Conservation (phyloP, 2,888 invertebrate genomes). For the Agonopterix subpropinquella region DNA sequence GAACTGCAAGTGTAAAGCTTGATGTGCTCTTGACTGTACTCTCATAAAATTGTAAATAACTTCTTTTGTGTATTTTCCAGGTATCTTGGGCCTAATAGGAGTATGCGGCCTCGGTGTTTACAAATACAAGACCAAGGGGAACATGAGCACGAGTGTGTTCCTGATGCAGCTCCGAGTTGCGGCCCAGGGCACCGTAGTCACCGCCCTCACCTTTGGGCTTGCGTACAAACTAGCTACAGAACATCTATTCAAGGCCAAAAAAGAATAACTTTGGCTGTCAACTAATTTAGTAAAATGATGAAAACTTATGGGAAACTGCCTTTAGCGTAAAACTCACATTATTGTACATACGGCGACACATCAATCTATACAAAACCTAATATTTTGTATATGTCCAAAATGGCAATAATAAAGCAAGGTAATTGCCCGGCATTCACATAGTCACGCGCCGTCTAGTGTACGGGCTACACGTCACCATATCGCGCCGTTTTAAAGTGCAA, state of each 20-base stretch:
- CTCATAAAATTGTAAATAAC: not conserved
- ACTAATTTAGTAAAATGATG: not conserved
- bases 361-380: too few relatives aligned
- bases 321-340: too few relatives aligned
- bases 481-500: too few relatives aligned
- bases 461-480: too few relatives aligned
- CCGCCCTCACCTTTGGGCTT: constrained; percentile 83
- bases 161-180: constrained; percentile 90
- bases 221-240: constrained; percentile 80
- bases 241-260: constrained; percentile 45
- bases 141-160: constrained; percentile 88
- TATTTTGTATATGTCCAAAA: too few relatives aligned
- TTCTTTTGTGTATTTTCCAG: constrained; percentile 51
- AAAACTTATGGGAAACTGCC: not conserved
- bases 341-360: too few relatives aligned
- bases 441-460: too few relatives aligned
- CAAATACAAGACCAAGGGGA: constrained; percentile 82
- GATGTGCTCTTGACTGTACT: too few relatives aligned
- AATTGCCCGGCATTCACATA: too few relatives aligned
- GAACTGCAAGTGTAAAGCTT: too few relatives aligned
- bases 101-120: constrained; percentile 84
- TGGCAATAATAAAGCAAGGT: too few relatives aligned
- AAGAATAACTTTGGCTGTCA: constrained; percentile 32
- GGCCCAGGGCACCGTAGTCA: constrained; percentile 89
- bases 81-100: constrained; percentile 79